phyloP scores from a whole-genome alignment of 2,797 vertebrate species.

The Acipenser transmontanus region DNA sequence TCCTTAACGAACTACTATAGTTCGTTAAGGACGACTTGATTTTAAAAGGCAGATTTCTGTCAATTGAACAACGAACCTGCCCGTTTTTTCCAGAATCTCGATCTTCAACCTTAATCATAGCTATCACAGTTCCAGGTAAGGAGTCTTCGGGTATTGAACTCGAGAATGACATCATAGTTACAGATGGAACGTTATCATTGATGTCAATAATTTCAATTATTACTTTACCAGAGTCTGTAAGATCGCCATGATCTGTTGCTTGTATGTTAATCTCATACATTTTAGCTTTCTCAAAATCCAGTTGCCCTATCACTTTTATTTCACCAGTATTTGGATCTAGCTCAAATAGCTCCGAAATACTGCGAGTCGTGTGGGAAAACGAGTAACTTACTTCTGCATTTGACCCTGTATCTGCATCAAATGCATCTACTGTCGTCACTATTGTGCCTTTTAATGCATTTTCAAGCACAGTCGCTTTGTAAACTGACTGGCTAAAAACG shows the following conservation, averaged over 20 bases:
- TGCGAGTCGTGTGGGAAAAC: conserved; percentile 26
- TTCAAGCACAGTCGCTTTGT: conserved; percentile 36
- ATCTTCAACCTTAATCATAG: conserved; percentile 62
- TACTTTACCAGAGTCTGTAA: conserved; percentile 49
- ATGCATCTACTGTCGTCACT: conserved; percentile 34
- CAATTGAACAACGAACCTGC: conserved; percentile 46
- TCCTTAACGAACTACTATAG: too few relatives aligned
- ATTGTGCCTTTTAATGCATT: conserved; percentile 20
- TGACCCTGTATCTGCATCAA: conserved; percentile 33
- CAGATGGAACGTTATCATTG: conserved; percentile 61
- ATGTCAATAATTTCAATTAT: conserved; percentile 50
- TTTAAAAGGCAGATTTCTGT: conserved; percentile 48
- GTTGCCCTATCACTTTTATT: conserved; percentile 27
- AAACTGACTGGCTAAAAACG: conserved; percentile 25
- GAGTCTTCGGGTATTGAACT: conserved; percentile 53
- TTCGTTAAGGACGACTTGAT: conserved; percentile 46
- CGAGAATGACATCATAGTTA: conserved; percentile 57
- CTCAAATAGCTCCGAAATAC: conserved; percentile 24
- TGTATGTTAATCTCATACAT: conserved; percentile 48
- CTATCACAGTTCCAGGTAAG: conserved; percentile 44
- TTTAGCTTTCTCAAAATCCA: conserved; percentile 31
- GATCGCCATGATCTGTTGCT: conserved; percentile 49
- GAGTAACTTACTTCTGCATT: conserved; percentile 35
- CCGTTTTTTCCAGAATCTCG: conserved; percentile 57
- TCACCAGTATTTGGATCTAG: conserved; percentile 31